A percentile compares a stretch with the other conserved stretches of the same genome.
These are phyloP conservation scores for Urocynchramus pylzowi DNA, from an alignment of 2,113 vertebrate genomes.

Conservation along the genomic window DNA sequence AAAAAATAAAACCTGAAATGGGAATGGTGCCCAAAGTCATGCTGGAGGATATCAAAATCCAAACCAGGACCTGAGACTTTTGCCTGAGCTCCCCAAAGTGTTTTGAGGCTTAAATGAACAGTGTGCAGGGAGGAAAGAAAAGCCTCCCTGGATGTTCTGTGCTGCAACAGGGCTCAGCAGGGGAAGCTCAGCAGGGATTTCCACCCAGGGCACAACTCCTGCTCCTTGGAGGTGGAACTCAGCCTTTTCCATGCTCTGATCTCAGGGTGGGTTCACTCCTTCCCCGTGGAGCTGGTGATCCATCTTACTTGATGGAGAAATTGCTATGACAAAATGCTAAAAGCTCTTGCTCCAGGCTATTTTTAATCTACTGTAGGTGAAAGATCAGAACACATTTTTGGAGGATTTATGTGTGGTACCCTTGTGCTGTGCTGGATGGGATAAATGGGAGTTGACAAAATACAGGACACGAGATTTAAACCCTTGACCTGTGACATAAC, in stretches of 20 bases:
- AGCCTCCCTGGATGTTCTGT: background rate
- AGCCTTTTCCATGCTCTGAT: conserved; percentile 8
- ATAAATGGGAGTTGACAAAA: conserved; percentile 42
- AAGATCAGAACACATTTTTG: conserved; percentile 53
- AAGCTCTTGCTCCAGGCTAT: conserved; percentile 45
- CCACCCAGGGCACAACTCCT: background rate
- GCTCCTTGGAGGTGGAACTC: background rate
- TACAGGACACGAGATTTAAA: background rate
- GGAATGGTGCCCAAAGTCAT: background rate
- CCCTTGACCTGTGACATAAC: conserved; percentile 9
- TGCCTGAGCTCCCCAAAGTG: background rate
- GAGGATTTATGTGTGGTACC: conserved; percentile 4
- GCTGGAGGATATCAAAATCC: background rate
- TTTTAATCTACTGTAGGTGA: conserved; percentile 62
- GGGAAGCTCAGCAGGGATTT: conserved; percentile 23
- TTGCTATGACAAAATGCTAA: conserved; percentile 47
- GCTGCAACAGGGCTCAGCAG: background rate
- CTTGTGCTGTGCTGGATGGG: background rate
- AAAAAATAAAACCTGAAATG: background rate
- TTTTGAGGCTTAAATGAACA: background rate
- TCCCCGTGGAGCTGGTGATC: background rate
- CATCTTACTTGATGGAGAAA: conserved; percentile 25
- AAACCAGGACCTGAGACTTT: background rate
- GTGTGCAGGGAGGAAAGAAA: background rate
- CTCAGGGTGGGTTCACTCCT: background rate